Evolutionary conservation across 2,888 invertebrate genomes (phyloP), one percentile per base, ranked within the genome.

Genomic region (Melanchra persicariae): DNA sequence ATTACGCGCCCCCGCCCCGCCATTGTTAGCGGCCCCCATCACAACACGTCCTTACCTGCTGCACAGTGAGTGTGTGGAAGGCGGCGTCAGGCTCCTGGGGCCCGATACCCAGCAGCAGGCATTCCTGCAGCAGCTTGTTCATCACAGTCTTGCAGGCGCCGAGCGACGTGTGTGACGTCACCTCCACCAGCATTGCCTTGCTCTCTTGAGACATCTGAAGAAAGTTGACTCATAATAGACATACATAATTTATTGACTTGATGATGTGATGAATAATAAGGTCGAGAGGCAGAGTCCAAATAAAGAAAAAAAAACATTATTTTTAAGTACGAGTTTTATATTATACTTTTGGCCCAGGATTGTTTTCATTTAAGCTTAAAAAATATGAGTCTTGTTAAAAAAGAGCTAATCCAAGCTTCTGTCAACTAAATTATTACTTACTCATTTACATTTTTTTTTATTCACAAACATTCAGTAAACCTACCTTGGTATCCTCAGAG

Each of bases 401-500:
- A 4, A 0, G 4, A 17, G 17, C 43, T 43, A 43, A 43, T 17
- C 6, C 17, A 43, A 43, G 15, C 43, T 6, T 43, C 9, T 40
- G 12, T 40, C 12, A 1, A 40, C 40, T 6, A 40, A 40, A 10
- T 8, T 8, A 8, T 40, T 40, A 40, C 40, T 10, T 40, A 40
- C 40, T 40, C 15, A 40, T 45, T 7, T 19, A 17, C 6, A 19
- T 45, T 0, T 45, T 19, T 19, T 7, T 19, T 19, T 43, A 5
- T 45, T 8, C 19, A 45, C 8, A 19, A 45, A 45, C 15, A 45
- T 45, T 45, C 45, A 45, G 37, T 22, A 12, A n/a, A 8, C 1
- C 2, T 91, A 98, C 98, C 96, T 98, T 98, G 2, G 98, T 97
- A 77, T 96, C 93, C 65, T 98, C 98, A 70, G 98, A 97, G 93